A percentile compares a stretch with the other conserved stretches of the same genome.
Conservation (phyloP, 2,113 vertebrate genomes). For the Xyliphius kryptos region DNA sequence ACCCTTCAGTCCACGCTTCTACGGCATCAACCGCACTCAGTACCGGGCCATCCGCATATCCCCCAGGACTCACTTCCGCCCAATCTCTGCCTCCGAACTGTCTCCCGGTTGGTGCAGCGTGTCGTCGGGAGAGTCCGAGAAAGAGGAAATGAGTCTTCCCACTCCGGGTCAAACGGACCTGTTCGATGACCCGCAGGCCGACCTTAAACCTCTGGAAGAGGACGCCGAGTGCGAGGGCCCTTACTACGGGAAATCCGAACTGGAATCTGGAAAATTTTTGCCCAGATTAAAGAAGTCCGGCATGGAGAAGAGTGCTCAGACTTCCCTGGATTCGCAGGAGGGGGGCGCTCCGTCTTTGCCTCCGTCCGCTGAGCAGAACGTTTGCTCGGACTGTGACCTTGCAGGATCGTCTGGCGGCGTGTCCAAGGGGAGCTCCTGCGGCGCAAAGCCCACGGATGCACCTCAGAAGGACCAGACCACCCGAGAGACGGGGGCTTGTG, state of each 20-base stretch:
- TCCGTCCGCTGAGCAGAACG: constrained; percentile 68
- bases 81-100: constrained; percentile 93
- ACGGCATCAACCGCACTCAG: constrained; percentile 87
- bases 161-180: constrained; percentile 72
- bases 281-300: constrained; percentile 94
- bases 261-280: constrained; percentile 95
- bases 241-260: constrained; percentile 94
- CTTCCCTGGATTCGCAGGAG: constrained; percentile 96
- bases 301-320: constrained; percentile 99
- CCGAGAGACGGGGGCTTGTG: too few relatives aligned
- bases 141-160: constrained; percentile 79
- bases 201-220: constrained; percentile 96
- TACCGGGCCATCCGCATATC: constrained; percentile 97
- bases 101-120: constrained; percentile 91
- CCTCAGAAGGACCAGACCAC: too few relatives aligned
- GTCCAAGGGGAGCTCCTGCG: too few relatives aligned
- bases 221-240: constrained; percentile 95
- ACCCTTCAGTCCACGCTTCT: constrained; percentile 80
- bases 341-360: constrained; percentile 73
- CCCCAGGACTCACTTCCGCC: constrained; percentile 96
- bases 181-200: constrained; percentile 91
- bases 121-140: constrained; percentile 94
- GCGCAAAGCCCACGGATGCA: too few relatives aligned
- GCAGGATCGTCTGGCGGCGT: constrained; percentile 52
- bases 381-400: constrained; percentile 78